Conservation (phyloP, 1,140 invertebrate species). For the Luehdorfia chinensis region DNA sequence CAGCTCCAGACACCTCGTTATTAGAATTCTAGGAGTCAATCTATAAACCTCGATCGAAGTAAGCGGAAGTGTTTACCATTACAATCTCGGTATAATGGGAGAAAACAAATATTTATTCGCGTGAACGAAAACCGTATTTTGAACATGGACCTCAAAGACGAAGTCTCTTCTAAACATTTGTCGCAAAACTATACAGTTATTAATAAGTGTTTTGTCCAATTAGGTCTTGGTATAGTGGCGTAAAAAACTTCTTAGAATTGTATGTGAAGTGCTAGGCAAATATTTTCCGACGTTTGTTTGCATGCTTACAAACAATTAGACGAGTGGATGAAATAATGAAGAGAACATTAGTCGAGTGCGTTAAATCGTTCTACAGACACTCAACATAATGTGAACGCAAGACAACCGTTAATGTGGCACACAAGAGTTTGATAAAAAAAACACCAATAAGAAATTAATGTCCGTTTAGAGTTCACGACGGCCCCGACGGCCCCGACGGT, state of each 20-base stretch:
- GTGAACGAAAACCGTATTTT: slow-evolving; percentile 1
- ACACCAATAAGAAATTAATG: slow-evolving; percentile 20
- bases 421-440: slow-evolving; percentile 13
- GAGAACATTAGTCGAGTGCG: slow-evolving; percentile 23
- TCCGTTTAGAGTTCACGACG: no score
- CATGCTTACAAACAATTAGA: slow-evolving; percentile 43
- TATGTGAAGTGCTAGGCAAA: slow-evolving; percentile 29
- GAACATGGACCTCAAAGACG: no score
- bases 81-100: not conserved
- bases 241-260: slow-evolving; percentile 2
- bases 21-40: slow-evolving; percentile 5
- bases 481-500: no score
- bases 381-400: slow-evolving; percentile 22
- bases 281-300: slow-evolving; percentile 39
- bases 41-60: not conserved
- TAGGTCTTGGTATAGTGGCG: not conserved
- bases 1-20: slow-evolving; percentile 11
- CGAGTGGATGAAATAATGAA: slow-evolving; percentile 32
- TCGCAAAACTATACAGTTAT: slow-evolving; percentile 12
- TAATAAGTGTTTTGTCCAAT: slow-evolving; percentile 10
- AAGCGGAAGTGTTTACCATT: slow-evolving; percentile 1
- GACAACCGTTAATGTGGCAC: slow-evolving; percentile 33
- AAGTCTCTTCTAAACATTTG: slow-evolving; percentile 4
- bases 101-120: slow-evolving; percentile 7
- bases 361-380: slow-evolving; percentile 30